Evolutionary conservation across 2,113 vertebrate genomes (phyloP).

Genomic region (Gallinago media): DNA sequence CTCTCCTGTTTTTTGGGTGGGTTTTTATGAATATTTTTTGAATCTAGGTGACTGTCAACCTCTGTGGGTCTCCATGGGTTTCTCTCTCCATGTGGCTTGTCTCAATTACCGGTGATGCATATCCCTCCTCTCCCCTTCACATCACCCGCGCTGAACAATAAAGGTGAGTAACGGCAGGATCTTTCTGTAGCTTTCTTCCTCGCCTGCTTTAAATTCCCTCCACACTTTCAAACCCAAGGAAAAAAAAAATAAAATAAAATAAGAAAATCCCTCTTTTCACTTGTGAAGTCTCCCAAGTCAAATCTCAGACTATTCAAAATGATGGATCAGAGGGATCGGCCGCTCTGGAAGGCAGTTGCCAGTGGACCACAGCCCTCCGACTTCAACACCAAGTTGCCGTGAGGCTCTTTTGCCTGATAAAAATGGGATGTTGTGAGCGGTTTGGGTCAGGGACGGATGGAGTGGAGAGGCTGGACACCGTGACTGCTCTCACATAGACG

Average conservation of each 20-base stretch:
- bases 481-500: not conserved
- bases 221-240: not conserved
- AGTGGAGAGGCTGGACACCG: not conserved
- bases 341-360: not conserved
- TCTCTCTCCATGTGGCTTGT: not conserved
- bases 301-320: not conserved
- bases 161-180: not conserved
- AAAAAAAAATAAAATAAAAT: not conserved
- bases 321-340: not conserved
- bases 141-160: rapidly evolving
- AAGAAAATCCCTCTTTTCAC: not conserved
- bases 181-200: not conserved
- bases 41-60: not conserved
- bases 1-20: not conserved
- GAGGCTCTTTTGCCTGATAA: not conserved
- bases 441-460: not conserved
- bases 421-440: not conserved
- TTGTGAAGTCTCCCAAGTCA: not conserved
- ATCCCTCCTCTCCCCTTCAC: constrained; percentile 1
- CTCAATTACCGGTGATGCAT: not conserved
- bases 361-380: not conserved
- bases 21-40: not conserved
- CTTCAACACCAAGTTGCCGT: not conserved
- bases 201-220: constrained; percentile 23
- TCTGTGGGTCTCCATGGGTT: not conserved